Evolutionary conservation across 2,113 vertebrate species (phyloP).

Genomic region (Lycaon pictus): DNA sequence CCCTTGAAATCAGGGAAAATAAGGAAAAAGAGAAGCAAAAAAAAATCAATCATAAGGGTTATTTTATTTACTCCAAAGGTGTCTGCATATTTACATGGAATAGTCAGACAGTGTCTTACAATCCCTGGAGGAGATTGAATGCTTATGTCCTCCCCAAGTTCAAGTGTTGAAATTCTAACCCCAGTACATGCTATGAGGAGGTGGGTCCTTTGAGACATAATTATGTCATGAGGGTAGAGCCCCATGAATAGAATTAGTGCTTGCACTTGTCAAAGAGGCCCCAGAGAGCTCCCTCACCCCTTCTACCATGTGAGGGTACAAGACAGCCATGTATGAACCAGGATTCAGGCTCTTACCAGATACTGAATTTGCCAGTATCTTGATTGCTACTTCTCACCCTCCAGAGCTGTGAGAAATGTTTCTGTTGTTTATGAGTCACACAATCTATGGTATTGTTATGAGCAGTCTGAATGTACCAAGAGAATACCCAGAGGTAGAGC

Average conservation of each 20-base stretch:
- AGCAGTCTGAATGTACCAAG: neutral
- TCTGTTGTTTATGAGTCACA: neutral
- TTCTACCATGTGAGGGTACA: neutral
- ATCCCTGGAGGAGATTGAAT: neutral
- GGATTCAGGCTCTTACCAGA: neutral
- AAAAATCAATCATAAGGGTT: slow-evolving; percentile 54
- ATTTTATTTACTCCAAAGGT: slow-evolving; percentile 68
- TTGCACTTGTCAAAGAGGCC: neutral
- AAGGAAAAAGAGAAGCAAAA: slow-evolving; percentile 56
- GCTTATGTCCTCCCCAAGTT: neutral
- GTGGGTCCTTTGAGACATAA: neutral
- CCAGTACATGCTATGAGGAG: neutral
- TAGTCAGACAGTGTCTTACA: slow-evolving; percentile 22
- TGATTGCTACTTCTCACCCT: neutral
- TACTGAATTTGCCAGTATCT: neutral
- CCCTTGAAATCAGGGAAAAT: slow-evolving; percentile 19
- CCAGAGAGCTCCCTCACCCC: neutral
- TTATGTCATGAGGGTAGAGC: neutral
- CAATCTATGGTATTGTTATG: neutral
- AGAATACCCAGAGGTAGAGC: slow-evolving; percentile 43
- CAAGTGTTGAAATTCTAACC: neutral
- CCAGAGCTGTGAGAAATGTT: neutral
- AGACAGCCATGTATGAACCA: neutral
- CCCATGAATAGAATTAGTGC: neutral
- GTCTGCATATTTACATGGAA: neutral